Evolutionary conservation across 2,113 vertebrate species (phyloP), one percentile per base, ranked within the genome.

Genomic region (Salvelinus alpinus): DNA sequence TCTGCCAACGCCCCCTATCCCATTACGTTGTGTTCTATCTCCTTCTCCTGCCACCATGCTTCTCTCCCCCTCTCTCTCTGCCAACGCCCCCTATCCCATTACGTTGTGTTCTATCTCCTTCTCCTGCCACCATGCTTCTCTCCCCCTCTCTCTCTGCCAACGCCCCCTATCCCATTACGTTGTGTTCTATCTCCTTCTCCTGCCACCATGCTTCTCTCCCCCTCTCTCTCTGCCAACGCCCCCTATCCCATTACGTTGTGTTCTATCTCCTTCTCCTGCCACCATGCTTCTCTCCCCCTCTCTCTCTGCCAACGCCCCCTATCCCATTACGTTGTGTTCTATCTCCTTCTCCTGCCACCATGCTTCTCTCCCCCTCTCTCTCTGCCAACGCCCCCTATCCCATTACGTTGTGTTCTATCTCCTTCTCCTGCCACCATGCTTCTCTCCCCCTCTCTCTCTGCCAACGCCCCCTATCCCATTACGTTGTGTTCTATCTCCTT

Each of bases 261-360:
- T 13, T 64, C 8, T 38, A 38, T 38, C 38, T 8, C 38, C 38
- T 38, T 38, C 38, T 38, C 38, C 38, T 38, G 38, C 38, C 38
- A 8, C 34, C 8, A 9, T 38, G 34, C 34, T 9, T 31, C 38
- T 60, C 64, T 51, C n/a, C 29, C 44, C 38, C 44, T 48, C 47
- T n/a, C 62, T 70, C 20, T 18, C 22, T 48, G 38, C n/a, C n/a
- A n/a, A n/a, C n/a, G n/a, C n/a, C n/a, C n/a, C n/a, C n/a, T n/a
- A n/a, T n/a, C n/a, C n/a, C n/a, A n/a, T n/a, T n/a, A n/a, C 57
- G 70, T 78, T 86, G 80, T 79, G 80, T 13, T 64, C 8, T 38
- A 38, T 38, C 38, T 8, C 38, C 38, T 38, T 38, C 38, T 38
- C 38, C 38, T 38, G 38, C 38, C 38, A 8, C 34, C 8, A 9